These are phyloP conservation scores for Helarctos malayanus DNA, from an alignment of 2,797 vertebrate genomes.

Conservation along the genomic window DNA sequence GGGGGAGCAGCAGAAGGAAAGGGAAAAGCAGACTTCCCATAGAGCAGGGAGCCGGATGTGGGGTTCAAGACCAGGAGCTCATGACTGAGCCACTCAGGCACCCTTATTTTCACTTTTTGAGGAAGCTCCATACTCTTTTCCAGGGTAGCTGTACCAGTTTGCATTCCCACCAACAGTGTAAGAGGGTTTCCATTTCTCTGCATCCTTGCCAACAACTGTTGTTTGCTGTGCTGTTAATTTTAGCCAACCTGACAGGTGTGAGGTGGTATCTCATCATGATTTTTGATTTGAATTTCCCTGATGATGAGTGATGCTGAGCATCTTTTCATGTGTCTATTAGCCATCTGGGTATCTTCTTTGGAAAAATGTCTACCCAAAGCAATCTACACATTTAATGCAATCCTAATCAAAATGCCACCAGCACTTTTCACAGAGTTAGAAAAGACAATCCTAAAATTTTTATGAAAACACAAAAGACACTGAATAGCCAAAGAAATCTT, in stretches of 20 bases:
- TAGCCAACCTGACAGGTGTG: not conserved
- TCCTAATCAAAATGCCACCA: not conserved
- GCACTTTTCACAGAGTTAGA: not conserved
- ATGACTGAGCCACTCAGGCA: fast-evolving
- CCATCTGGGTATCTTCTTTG: not conserved
- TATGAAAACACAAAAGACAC: not conserved
- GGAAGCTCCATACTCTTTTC: not conserved
- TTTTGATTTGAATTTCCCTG: not conserved
- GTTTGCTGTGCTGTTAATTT: not conserved
- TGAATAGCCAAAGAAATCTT: not conserved
- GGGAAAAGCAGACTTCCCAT: not conserved
- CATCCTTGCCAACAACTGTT: not conserved
- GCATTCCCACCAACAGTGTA: not conserved
- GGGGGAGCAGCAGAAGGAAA: not conserved
- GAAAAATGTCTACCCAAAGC: not conserved
- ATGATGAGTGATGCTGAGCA: not conserved
- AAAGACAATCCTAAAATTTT: not conserved
- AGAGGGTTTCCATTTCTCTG: not conserved
- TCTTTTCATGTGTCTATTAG: not conserved
- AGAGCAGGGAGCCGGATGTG: not conserved
- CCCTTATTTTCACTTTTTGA: not conserved
- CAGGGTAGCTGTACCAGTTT: not conserved
- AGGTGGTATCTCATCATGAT: not conserved
- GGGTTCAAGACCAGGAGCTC: not conserved
- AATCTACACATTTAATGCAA: not conserved